Evolutionary conservation across 2,888 invertebrate species (phyloP).

Genomic region (Sphecodes monilicornis): DNA sequence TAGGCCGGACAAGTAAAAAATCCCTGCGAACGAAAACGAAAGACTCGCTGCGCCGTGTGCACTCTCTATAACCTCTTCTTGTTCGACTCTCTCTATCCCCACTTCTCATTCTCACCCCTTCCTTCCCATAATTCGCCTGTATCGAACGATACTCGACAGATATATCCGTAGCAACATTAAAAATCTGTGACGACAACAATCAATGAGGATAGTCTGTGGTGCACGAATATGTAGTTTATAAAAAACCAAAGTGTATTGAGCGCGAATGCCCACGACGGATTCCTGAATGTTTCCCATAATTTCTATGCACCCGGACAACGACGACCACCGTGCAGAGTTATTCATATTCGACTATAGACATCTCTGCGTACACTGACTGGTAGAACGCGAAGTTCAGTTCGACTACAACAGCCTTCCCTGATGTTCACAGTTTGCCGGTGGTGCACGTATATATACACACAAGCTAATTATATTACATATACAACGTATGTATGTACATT

Average conservation of each 20-base stretch:
- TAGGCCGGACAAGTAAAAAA: constrained; percentile 2
- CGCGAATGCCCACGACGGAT: constrained; percentile 57
- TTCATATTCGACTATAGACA: not conserved
- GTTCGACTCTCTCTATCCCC: constrained; percentile 3
- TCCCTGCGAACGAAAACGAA: not conserved
- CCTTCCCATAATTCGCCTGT: constrained; percentile 7
- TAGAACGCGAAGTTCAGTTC: not conserved
- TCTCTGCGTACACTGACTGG: not conserved
- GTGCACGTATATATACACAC: constrained; percentile 43
- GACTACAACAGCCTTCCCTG: not conserved
- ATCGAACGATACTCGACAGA: constrained; percentile 4
- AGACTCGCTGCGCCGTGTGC: constrained; percentile 9
- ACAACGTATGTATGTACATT: constrained; percentile 57
- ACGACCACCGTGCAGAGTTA: not conserved
- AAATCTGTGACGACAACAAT: constrained; percentile 33
- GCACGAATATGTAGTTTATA: constrained; percentile 38
- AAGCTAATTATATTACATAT: constrained; percentile 53
- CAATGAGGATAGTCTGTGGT: constrained; percentile 28
- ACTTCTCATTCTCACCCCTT: not conserved
- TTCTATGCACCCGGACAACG: not conserved
- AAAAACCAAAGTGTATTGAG: constrained; percentile 55
- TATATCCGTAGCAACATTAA: constrained; percentile 26
- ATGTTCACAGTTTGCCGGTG: constrained; percentile 13
- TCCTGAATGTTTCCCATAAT: constrained; percentile 45
- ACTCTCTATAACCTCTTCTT: not conserved